Conservation (phyloP, 2,888 invertebrate genomes). For the Megamerina dolium region DNA sequence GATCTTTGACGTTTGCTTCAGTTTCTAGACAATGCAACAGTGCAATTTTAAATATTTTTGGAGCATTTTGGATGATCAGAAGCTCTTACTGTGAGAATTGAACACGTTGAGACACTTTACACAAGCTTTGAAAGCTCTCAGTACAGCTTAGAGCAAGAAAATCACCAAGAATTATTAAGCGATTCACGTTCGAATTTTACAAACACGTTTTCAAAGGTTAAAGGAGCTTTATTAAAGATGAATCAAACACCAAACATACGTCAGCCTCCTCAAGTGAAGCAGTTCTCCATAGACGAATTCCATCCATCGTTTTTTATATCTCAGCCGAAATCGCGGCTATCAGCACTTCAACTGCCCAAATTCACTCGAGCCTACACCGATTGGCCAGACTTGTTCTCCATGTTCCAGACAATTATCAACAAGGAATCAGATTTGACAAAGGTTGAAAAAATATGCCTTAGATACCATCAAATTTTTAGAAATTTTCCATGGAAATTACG, state of each 20-base stretch:
- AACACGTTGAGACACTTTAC: no score
- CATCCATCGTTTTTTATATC: background rate
- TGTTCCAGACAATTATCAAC: constrained; percentile 16
- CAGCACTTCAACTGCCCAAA: constrained; percentile 10
- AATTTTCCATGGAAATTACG: background rate
- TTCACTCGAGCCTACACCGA: constrained; percentile 16
- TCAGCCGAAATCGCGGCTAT: no score
- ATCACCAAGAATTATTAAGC: no score
- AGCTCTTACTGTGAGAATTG: no score
- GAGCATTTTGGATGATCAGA: no score
- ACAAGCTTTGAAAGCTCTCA: no score
- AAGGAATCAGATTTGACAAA: constrained; percentile 13
- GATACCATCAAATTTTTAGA: constrained; percentile 15
- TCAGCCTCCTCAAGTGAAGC: background rate
- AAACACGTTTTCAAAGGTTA: background rate
- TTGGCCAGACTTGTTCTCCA: constrained; percentile 18
- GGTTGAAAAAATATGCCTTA: constrained; percentile 15
- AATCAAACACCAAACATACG: background rate
- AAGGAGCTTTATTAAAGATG: background rate
- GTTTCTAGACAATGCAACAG: no score
- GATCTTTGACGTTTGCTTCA: no score
- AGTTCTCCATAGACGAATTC: background rate
- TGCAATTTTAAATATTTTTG: no score
- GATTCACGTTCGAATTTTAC: background rate
- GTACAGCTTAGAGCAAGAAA: no score